Evolutionary conservation across 1,140 invertebrate genomes (phyloP), one percentile per base, ranked within the genome.

Genomic region (Cryptotermes secundus): DNA sequence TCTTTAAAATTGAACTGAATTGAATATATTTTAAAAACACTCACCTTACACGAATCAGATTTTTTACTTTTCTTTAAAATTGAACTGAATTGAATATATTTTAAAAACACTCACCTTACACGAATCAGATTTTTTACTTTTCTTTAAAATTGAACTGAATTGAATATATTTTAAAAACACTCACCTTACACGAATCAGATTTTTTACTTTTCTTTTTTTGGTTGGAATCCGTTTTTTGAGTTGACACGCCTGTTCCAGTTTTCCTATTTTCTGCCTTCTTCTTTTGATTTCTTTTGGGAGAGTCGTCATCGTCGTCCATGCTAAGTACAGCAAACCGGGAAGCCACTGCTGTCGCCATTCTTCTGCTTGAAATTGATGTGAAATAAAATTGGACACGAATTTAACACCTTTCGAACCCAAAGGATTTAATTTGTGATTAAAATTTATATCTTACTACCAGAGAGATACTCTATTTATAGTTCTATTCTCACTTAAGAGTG

Each of bases 251-350:
- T 6, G 65, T 80, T 38, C 72, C 83, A 26, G 86, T 81, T 65
- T 84, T 87, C 1, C 84, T 83, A 86, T 89, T 90, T 26, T n/a
- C 84, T 65, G 34, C 84, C 16, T 83, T 84, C 10, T 86, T n/a
- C n/a, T 88, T 72, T 85, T 90, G 90, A 86, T 88, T 88, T 0
- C 85, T 86, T 88, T 86, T 86, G 89, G 92, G 89, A 49, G 88
- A 88, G 49, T 89, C 89, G 79, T 89, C 88, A 84, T 89, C 88
- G 84, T 93, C 92, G 86, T 93, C 92, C 38, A 92, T 90, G 88
- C 91, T 91, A 35, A 93, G 88, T 81, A 92, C 92, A 84, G 92
- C 91, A 88, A 93, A 93, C 80, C 93, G 89, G 49, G 93, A 93
- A 86, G 92, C 91, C 83, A 93, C 91, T 65, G 91, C 90, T 83